phyloP scores from a whole-genome alignment of 2,113 vertebrate genomes.

The Piprites chloris region DNA sequence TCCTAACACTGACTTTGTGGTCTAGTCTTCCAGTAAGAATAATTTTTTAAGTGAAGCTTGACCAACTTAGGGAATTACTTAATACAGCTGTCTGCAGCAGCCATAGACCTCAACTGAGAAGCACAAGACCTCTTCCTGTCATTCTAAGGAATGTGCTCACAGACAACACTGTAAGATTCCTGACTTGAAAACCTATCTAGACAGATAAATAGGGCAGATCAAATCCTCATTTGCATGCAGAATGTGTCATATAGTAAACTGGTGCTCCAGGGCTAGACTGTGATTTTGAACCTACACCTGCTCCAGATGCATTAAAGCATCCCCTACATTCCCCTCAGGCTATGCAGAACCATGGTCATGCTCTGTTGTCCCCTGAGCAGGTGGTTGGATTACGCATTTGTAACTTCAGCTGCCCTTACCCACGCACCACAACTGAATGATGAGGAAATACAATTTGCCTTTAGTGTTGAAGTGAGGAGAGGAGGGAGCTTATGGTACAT shows the following conservation, averaged over 20 bases:
- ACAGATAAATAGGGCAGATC: neutral
- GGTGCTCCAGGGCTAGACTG: neutral
- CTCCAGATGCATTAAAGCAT: neutral
- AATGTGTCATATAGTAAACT: neutral
- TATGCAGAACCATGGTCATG: neutral
- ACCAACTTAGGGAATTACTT: neutral
- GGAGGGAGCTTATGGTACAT: accelerated
- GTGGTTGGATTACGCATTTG: neutral
- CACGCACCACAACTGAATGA: neutral
- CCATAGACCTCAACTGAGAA: neutral
- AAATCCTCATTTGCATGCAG: neutral
- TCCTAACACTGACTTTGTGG: neutral
- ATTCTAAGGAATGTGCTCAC: neutral
- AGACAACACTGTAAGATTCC: neutral
- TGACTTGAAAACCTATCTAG: neutral
- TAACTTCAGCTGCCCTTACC: neutral
- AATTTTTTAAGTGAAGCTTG: neutral
- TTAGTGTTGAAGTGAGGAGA: neutral
- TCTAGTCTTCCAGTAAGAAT: neutral
- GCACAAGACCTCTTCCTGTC: neutral
- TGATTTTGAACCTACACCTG: neutral
- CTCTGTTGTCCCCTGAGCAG: neutral
- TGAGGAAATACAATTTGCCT: neutral
- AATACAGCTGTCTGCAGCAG: neutral
- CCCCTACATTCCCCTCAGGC: neutral